Evolutionary conservation across 2,797 vertebrate genomes (phyloP), one percentile per base, ranked within the genome.

Genomic region (Esox masquinongy): DNA sequence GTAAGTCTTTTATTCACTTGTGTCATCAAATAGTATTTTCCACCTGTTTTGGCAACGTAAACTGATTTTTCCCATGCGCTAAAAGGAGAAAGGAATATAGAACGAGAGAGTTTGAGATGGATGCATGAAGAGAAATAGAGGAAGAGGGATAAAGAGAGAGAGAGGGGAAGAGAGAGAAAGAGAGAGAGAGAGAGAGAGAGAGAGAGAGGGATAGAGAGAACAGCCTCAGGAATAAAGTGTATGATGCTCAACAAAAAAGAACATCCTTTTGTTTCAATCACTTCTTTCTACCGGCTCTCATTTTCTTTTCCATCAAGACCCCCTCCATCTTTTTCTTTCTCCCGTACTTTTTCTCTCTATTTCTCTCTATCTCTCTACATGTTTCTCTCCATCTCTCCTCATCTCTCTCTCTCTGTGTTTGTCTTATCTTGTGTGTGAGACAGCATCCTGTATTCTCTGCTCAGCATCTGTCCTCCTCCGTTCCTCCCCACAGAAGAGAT

Each of bases 211-310:
- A 31, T 1, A 31, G 29, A 31, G 29, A 31, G 29, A 31, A 31
- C 87, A 91, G 88, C 83, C 89, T 93, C 50, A 51, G 49, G 49
- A 50, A 9, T 16, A 5, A 50, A 16, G 49, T 50, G 49, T 16
- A 50, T 16, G 49, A 9, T 50, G 1, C 5, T 50, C 49, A 16
- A 9, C 29, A 31, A 50, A 16, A 50, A 50, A 50, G 50, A 51
- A 15, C 50, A 51, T 51, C 12, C 3, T 51, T 51, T 17, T 51
- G 9, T 14, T 51, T 51, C 50, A 51, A 9, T 51, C 50, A 14
- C 50, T 17, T 51, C 17, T 51, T 50, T 51, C 17, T 51, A 17
- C 50, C 12, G 14, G 50, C 22, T 61, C 56, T 61, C 22, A 9
- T 59, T 59, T 59, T n/a, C 56, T 11, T 5, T 59, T 19, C 11